Evolutionary conservation across 2,113 vertebrate species (phyloP), one percentile per base, ranked within the genome.

Genomic region (Xiphophorus hellerii): DNA sequence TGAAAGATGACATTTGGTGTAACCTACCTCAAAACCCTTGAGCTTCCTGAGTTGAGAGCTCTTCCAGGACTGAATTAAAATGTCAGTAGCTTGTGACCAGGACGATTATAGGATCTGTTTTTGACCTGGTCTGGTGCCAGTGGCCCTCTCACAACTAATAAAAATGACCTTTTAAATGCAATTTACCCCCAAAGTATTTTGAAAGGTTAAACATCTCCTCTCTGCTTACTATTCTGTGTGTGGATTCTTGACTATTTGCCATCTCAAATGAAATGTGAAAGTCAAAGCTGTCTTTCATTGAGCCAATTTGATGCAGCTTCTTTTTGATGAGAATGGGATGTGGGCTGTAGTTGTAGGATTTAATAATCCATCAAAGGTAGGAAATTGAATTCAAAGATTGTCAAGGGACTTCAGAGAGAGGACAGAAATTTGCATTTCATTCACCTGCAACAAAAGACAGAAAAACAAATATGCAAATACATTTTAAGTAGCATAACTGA

Each of bases 61-160:
- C 65, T 85, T 58, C 64, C 17, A 79, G 28, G 28, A 63, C 60
- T 48, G 28, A 82, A 76, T 74, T 66, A 30, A 81, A 83, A 76
- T 80, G 73, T 68, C 64, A 73, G 27, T 27, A 31, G 5, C 25
- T 66, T 62, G 14, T 74, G 66, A 82, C 37, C 14, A 48, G 33
- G 42, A 63, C 29, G 61, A 1, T 71, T 66, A 35, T 29, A 22
- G 42, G 22, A 72, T 61, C 35, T 81, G 17, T n/a, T 69, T 35
- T 35, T 68, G 9, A 76, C n/a, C 6, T 60, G 2, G 29, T 64
- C 48, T 51, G 17, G 14, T 71, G 31, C 42, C 13, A 60, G 14
- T 30, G 62, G 27, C 25, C 27, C 27, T 65, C 58, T 27, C n/a
- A 71, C 39, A 25, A 13, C 31, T 64, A 39, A 77, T 66, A 70